Evolutionary conservation across 1,140 invertebrate genomes (phyloP).

Genomic region (Battus philenor): DNA sequence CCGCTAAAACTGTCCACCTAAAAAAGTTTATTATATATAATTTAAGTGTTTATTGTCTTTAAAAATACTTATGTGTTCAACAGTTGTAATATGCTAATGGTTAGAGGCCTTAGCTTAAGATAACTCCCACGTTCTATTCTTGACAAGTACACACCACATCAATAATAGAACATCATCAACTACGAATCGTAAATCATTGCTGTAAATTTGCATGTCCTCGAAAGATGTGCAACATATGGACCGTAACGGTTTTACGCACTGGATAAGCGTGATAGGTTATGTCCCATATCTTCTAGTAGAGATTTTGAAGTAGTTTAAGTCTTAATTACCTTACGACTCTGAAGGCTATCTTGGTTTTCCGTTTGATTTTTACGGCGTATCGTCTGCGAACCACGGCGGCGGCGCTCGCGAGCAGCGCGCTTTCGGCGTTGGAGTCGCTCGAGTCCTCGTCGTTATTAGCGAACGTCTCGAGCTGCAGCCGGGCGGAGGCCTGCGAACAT

Average conservation of each 20-base stretch:
- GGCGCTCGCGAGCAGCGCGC: conserved; percentile 57
- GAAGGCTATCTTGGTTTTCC: conserved; percentile 57
- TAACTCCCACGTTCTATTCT: no score
- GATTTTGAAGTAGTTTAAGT: neutral
- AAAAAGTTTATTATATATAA: no score
- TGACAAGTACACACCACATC: neutral
- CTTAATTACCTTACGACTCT: conserved; percentile 52
- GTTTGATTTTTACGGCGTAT: conserved; percentile 61
- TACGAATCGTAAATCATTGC: neutral
- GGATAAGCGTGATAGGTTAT: no score
- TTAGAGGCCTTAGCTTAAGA: no score
- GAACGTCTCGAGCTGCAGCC: conserved; percentile 16
- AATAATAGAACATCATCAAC: neutral
- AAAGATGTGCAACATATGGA: neutral
- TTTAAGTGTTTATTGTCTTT: no score
- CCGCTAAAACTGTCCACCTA: no score
- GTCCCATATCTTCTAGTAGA: no score
- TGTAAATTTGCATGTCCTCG: neutral
- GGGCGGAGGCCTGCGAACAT: conserved; percentile 30
- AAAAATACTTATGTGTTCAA: no score
- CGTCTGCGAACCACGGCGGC: conserved; percentile 60
- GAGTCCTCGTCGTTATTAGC: conserved; percentile 31
- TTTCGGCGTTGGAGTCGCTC: conserved; percentile 41
- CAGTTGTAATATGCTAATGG: no score
- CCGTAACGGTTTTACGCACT: neutral